Base-by-base conservation (phyloP, 2,797 vertebrate species). In the Enteromius argenteus region DNA sequence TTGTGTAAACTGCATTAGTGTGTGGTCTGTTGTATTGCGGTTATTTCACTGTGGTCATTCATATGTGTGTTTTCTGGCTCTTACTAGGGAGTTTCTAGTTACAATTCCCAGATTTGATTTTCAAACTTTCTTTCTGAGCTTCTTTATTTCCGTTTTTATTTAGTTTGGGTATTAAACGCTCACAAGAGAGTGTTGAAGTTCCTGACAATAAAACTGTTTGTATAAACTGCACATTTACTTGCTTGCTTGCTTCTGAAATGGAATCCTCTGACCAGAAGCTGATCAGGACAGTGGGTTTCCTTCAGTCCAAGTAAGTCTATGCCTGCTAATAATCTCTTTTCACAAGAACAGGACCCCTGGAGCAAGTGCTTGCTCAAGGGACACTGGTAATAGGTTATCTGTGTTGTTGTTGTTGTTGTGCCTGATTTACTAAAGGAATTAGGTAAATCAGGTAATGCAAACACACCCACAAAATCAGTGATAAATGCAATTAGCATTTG, bases 11-110 rank as follows among this genome's bases (percentile, higher is more conserved):
- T 30, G 8, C 39, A 49, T 49, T 11, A 23, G 14, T 49, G 37
- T 71, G 68, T 35, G 53, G 53, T 44, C 37, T 73, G 9, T 58
- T 80, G 32, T 5, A 32, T 60, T 46, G 51, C 3, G 49, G n/a
- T 58, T 4, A 30, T 42, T 62, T 39, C 53, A 15, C 27, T 72
- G 51, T 73, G 68, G 53, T 73, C 14, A 49, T 60, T 81, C 30
- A 46, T 27, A 79, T 42, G n/a, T 80, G 83, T 85, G n/a, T 51
- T 66, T 19, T 67, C 37, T 71, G 11, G 51, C 27, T 80, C 64
- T 46, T 60, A 44, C 27, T 19, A 14, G 44, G 44, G 30, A 27
- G 27, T 44, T 64, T 58, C 53, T 73, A 37, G 37, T 62, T 83
- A 53, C 39, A 17, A 21, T 32, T 60, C 15, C 44, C 32, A 82